Evolutionary conservation across 2,888 invertebrate species (phyloP).

Genomic region (Epirrhoe alternata): DNA sequence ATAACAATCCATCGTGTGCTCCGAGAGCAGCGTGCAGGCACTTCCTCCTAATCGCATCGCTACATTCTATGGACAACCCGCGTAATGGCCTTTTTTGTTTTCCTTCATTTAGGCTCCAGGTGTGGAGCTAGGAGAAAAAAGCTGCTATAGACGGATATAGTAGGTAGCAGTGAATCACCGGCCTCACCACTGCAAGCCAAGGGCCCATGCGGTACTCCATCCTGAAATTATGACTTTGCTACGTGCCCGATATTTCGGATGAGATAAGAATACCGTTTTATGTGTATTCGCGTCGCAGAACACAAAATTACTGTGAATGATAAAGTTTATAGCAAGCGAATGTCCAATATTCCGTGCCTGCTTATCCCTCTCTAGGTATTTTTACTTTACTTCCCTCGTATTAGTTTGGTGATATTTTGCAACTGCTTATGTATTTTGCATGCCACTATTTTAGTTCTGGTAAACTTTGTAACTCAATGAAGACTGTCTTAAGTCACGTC

Average conservation of each 20-base stretch:
- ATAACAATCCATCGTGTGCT: slow-evolving; percentile 57
- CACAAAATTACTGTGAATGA: slow-evolving; percentile 64
- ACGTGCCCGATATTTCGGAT: slow-evolving; percentile 79
- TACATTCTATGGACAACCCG: slow-evolving; percentile 46
- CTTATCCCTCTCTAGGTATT: slow-evolving; percentile 12
- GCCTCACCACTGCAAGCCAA: slow-evolving; percentile 56
- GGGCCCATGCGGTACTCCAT: slow-evolving; percentile 78
- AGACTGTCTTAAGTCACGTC: not conserved
- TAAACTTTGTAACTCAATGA: not conserved
- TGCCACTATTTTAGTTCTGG: not conserved
- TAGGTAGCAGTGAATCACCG: slow-evolving; percentile 72
- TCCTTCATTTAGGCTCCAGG: slow-evolving; percentile 59
- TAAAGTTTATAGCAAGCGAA: slow-evolving; percentile 47
- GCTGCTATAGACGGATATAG: slow-evolving; percentile 56
- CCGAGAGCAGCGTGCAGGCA: slow-evolving; percentile 47
- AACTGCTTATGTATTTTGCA: not conserved
- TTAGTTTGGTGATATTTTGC: slow-evolving; percentile 17
- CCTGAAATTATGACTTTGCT: slow-evolving; percentile 77
- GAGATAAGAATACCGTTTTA: slow-evolving; percentile 77
- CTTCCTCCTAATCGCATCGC: slow-evolving; percentile 46
- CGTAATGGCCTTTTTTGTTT: slow-evolving; percentile 66
- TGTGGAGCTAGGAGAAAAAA: slow-evolving; percentile 57
- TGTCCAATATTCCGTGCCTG: slow-evolving; percentile 47
- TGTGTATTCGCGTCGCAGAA: slow-evolving; percentile 69
- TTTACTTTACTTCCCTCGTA: slow-evolving; percentile 38